Evolutionary conservation across 1,140 invertebrate genomes (phyloP), one percentile per base, ranked within the genome.

Genomic region (Drosophila mayri): DNA sequence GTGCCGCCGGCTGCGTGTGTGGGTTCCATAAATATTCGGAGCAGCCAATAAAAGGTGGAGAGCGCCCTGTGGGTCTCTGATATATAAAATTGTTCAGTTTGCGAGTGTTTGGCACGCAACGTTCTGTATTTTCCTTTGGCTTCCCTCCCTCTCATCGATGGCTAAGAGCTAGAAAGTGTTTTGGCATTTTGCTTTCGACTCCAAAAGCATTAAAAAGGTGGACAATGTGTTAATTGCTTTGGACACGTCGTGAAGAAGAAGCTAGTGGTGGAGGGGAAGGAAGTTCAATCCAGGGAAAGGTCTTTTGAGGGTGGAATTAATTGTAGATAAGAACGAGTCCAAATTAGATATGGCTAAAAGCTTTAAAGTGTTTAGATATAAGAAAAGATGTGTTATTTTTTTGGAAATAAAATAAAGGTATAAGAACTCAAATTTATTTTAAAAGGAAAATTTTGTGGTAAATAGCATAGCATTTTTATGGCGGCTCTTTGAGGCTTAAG

Each of bases 171-270:
- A 67, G 76, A 80, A 87, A 87, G 84, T 87, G 83, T 84, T 87
- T 84, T 81, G 82, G 65, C 77, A 80, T 77, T 79, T 76, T 61
- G 50, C 44, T 54, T 59, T 37, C 4, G 40, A 35, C 20, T 44
- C n/a, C 20, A 54, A 37, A 37, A 57, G 49, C 60, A 82, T 65
- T 87, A 76, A 83, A 87, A 86, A 80, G 55, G 84, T 88, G 80
- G 84, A 87, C 83, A 90, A 88, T 90, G 84, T 88, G 84, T 88
- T 88, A 88, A 88, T 88, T 88, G 84, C 65, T 65, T 87, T 65
- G 76, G 77, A 84, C 80, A 88, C 63, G 72, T 87, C 83, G 66
- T 86, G 59, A 70, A 49, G 28, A 44, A 20, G 28, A 68, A 37
- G 32, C 16, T 18, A 20, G 12, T 28, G 10, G 6, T 8, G 47